Evolutionary conservation across 2,113 vertebrate genomes (phyloP), one percentile per base, ranked within the genome.

Genomic region (Heteronetta atricapilla): DNA sequence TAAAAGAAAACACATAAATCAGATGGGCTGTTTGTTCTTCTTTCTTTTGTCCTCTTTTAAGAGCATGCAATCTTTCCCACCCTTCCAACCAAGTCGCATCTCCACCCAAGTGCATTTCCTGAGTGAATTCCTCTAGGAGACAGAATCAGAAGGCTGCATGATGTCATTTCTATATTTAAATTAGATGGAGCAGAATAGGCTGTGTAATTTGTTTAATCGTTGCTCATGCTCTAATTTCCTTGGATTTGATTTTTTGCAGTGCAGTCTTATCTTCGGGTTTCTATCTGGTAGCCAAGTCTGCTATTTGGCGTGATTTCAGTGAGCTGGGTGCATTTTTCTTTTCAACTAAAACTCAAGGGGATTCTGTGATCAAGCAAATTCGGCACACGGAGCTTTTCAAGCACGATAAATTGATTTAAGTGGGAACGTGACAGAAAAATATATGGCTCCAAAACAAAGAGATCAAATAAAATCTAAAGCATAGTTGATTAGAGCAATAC

Each of bases 121-220:
- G 59, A 94, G 79, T 96, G 68, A 36, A 76, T 96, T 91, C 84
- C 67, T 95, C 94, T 78, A 94, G 94, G 94, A 97, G 76, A 96
- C 90, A 60, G 69, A 93, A 70, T 82, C 7, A 0, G 69, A 95
- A 52, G 31, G 20, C 76, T 88, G 58, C 83, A 70, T 88, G 92
- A 91, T 92, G 85, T 83, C 76, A 95, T 95, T 95, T 95, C 93
- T 94, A 21, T 93, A 91, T 94, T 94, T 97, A 97, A 95, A 94
- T 96, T 82, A 95, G 92, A 88, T 95, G 60, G 84, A 96, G 70
- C 88, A 94, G 93, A 97, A 97, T 62, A 85, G 89, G 38, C 90
- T 91, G 46, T 89, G 69, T 88, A 88, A 95, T 96, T 95, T 96
- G 82, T 93, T 78, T 96, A 89, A 94, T 94, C 87, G 89, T 34